Percentiles rank a stretch among this genome's conserved stretches.
Conservation (phyloP, 2,113 vertebrate genomes). For the Aptenodytes patagonicus region DNA sequence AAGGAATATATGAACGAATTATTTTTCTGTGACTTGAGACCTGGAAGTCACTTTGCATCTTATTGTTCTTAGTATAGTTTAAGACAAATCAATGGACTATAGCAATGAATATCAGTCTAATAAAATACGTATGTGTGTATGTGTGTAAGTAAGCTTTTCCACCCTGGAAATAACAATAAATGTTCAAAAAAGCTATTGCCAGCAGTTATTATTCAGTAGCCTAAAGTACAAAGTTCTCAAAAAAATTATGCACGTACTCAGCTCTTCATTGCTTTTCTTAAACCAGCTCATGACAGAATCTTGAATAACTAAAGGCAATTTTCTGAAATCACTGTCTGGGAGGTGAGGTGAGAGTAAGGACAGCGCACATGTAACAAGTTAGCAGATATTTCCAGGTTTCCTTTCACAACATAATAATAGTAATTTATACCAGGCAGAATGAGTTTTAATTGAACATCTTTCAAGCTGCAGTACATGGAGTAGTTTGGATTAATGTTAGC, state of each 20-base stretch:
- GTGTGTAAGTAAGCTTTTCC: background rate
- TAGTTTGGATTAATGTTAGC: slow-evolving; percentile 47
- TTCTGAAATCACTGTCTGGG: slow-evolving; percentile 40
- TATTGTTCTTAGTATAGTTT: background rate
- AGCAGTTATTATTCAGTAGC: background rate
- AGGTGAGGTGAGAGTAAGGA: slow-evolving; percentile 46
- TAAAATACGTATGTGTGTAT: background rate
- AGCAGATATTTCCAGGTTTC: slow-evolving; percentile 36
- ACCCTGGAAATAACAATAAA: background rate
- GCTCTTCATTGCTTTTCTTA: slow-evolving; percentile 27
- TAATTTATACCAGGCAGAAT: slow-evolving; percentile 58
- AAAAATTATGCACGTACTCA: slow-evolving; percentile 26
- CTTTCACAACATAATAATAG: slow-evolving; percentile 43
- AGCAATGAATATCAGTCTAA: background rate
- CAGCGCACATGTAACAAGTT: slow-evolving; percentile 17
- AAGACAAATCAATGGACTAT: background rate
- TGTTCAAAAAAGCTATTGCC: slow-evolving; percentile 3
- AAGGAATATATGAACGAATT: background rate
- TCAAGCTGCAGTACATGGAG: slow-evolving; percentile 19
- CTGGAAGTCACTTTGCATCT: background rate
- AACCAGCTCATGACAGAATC: slow-evolving; percentile 37
- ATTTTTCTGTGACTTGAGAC: background rate
- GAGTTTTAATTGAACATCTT: slow-evolving; percentile 66
- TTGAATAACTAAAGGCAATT: slow-evolving; percentile 58
- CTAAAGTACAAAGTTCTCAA: background rate